Percentiles rank a stretch among this genome's conserved stretches.
phyloP scores from a whole-genome alignment of 2,797 vertebrate species.

The Apogon talboti region DNA sequence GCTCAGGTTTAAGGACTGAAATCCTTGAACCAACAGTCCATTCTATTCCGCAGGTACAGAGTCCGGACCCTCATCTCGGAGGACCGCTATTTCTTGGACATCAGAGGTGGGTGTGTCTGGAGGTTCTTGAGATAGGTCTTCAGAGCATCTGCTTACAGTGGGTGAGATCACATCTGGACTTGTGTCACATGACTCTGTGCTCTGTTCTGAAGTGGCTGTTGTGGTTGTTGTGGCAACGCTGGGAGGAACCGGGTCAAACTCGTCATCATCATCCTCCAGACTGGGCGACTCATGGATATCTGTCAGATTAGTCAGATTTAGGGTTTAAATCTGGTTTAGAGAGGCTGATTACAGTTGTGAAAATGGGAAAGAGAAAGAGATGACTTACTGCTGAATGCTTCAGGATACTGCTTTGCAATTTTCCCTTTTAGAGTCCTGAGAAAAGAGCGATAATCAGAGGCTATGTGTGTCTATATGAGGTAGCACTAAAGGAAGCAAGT shows the following conservation, averaged over 20 bases:
- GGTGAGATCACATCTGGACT: constrained; percentile 94
- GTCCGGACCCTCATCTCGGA: constrained; percentile 84
- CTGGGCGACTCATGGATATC: constrained; percentile 89
- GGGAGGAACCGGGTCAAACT: constrained; percentile 88
- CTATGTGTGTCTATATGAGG: not conserved
- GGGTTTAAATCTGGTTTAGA: not conserved
- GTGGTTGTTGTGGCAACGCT: constrained; percentile 87
- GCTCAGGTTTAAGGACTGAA: constrained; percentile 23
- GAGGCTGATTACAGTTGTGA: not conserved
- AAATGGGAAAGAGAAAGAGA: constrained; percentile 17
- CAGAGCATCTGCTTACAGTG: constrained; percentile 91
- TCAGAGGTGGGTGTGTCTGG: constrained; percentile 85
- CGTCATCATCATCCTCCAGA: constrained; percentile 90
- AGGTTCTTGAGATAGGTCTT: constrained; percentile 90
- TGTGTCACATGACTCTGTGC: constrained; percentile 94
- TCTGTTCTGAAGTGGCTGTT: constrained; percentile 92
- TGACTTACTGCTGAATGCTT: constrained; percentile 95
- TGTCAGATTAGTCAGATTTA: constrained; percentile 51
- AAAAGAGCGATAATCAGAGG: not conserved
- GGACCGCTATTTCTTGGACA: constrained; percentile 78
- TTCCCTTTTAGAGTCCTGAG: constrained; percentile 93
- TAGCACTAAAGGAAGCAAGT: not conserved
- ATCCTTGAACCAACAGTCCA: constrained; percentile 8
- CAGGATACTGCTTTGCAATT: constrained; percentile 94
- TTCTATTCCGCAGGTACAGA: constrained; percentile 76